These are phyloP conservation scores for Hyaena hyaena DNA, from an alignment of 2,113 vertebrate genomes.

Conservation along the genomic window DNA sequence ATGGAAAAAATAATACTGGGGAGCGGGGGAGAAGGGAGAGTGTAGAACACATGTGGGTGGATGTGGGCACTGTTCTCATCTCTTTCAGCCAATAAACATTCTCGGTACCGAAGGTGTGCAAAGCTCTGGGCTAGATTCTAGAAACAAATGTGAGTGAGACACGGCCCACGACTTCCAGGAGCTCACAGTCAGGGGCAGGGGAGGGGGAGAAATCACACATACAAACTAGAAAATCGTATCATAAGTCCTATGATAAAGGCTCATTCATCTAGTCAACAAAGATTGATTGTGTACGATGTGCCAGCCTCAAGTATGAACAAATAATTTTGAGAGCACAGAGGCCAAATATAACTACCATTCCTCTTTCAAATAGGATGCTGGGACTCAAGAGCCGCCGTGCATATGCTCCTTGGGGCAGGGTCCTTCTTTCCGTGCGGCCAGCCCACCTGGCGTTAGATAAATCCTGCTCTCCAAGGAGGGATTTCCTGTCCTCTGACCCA, in stretches of 20 bases:
- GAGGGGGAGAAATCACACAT: background rate
- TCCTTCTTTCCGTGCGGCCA: background rate
- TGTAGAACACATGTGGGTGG: fast-evolving
- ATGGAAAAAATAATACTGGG: background rate
- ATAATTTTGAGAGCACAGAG: conserved; percentile 55
- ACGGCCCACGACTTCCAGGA: background rate
- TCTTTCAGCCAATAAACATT: background rate
- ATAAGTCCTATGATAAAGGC: conserved; percentile 38
- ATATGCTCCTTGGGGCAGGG: background rate
- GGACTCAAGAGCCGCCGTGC: background rate
- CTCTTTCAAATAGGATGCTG: background rate
- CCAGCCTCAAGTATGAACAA: conserved; percentile 60
- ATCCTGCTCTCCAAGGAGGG: background rate
- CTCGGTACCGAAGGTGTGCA: background rate
- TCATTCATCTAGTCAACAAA: conserved; percentile 62
- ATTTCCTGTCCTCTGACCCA: background rate
- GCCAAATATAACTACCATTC: background rate
- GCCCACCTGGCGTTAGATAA: background rate
- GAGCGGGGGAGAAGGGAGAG: background rate
- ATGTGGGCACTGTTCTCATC: fast-evolving
- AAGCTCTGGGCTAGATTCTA: background rate
- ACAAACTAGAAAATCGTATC: background rate
- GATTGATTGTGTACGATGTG: conserved; percentile 33
- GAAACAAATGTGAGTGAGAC: background rate
- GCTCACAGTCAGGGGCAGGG: background rate